Percentiles rank a stretch among this genome's conserved stretches.
These are phyloP conservation scores for Venustoraphidia nigricollis DNA, from an alignment of 2,888 invertebrate genomes.

Conservation along the genomic window DNA sequence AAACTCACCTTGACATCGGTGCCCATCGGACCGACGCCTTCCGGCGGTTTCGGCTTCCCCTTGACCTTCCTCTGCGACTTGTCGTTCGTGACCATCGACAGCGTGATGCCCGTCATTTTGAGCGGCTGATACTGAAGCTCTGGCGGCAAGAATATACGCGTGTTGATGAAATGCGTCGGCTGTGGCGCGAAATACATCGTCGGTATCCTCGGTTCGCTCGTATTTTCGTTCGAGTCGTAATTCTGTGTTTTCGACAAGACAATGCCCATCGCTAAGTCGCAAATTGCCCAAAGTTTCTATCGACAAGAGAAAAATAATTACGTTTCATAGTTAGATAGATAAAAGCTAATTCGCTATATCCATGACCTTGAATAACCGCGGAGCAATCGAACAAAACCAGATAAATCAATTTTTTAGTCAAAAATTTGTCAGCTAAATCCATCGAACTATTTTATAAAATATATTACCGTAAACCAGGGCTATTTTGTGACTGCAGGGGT, in stretches of 20 bases:
- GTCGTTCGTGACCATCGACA: conserved; percentile 24
- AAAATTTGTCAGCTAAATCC: too few relatives aligned
- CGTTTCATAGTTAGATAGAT: too few relatives aligned
- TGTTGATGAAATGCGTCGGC: conserved; percentile 55
- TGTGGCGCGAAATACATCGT: conserved; percentile 79
- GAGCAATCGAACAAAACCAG: too few relatives aligned
- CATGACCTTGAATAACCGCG: too few relatives aligned
- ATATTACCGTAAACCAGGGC: too few relatives aligned
- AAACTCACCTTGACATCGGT: conserved; percentile 40
- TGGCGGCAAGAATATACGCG: conserved; percentile 64
- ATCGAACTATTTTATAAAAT: too few relatives aligned
- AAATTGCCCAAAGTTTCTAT: conserved; percentile 92
- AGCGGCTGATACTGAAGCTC: conserved; percentile 49
- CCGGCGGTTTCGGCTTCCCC: conserved; percentile 26
- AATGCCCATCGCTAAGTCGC: conserved; percentile 86
- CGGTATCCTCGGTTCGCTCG: conserved; percentile 72
- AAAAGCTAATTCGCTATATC: too few relatives aligned
- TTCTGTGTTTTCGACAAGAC: conserved; percentile 74
- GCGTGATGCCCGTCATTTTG: conserved; percentile 26
- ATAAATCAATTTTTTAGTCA: too few relatives aligned
- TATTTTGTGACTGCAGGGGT: too few relatives aligned
- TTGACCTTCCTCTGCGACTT: conserved; percentile 22
- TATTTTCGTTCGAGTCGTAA: conserved; percentile 72
- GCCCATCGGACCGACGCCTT: conserved; percentile 39
- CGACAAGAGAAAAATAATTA: conserved; percentile 12